Conservation (phyloP, 2,797 vertebrate species). For the Phyllotis vaccarum region DNA sequence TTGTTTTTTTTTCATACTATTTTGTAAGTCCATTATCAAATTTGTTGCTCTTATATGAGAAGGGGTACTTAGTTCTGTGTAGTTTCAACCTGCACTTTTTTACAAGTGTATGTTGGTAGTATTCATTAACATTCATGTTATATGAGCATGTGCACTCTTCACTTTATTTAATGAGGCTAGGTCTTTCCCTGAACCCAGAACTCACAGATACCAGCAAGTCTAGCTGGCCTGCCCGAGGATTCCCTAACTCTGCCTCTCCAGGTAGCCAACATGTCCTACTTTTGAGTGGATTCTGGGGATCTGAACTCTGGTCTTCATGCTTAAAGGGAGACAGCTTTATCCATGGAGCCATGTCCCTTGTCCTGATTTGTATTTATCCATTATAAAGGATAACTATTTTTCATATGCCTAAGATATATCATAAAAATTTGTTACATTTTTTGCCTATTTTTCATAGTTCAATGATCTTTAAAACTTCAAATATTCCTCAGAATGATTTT, state of each 20-base stretch:
- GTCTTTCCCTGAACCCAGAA: background rate
- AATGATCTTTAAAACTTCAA: conserved; percentile 32
- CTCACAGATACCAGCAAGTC: background rate
- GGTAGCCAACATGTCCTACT: background rate
- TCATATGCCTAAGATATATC: conserved; percentile 14
- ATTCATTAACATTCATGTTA: background rate
- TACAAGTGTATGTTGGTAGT: background rate
- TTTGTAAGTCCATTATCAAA: conserved; percentile 10
- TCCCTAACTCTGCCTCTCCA: background rate
- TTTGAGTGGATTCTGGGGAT: background rate
- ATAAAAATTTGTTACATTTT: background rate
- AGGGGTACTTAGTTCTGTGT: background rate
- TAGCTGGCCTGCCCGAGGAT: background rate
- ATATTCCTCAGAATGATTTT: background rate
- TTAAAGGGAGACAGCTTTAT: background rate
- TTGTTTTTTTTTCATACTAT: background rate
- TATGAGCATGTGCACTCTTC: background rate
- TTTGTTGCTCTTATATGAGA: conserved; percentile 22
- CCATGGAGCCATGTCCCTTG: background rate
- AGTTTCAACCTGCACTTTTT: background rate
- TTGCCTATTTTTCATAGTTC: conserved; percentile 12
- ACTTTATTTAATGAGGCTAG: background rate
- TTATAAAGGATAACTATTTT: background rate
- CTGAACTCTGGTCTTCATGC: background rate
- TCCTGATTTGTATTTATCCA: background rate